Percentiles rank a stretch among this genome's conserved stretches.
These are phyloP conservation scores for Nomada ruficornis DNA, from an alignment of 2,888 invertebrate genomes.

Conservation along the genomic window DNA sequence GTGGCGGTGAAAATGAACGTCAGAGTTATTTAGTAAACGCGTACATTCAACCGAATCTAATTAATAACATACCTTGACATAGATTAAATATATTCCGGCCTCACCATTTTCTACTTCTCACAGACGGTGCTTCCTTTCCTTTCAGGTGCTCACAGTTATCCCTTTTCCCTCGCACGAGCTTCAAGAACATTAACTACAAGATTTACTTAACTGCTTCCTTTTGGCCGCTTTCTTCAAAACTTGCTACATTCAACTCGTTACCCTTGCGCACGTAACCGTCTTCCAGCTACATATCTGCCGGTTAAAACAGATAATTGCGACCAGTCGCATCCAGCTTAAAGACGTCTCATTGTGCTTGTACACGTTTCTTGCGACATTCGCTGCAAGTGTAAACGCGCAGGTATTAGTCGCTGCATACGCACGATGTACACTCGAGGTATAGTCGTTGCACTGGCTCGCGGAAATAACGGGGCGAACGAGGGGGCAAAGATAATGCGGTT, in stretches of 20 bases:
- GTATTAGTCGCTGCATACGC: conserved; percentile 4
- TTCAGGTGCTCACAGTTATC: background rate
- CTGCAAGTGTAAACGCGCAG: background rate
- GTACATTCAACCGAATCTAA: too few species aligned
- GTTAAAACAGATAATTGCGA: conserved; percentile 28
- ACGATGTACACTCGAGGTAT: background rate
- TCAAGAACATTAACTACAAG: conserved; percentile 6
- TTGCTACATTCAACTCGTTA: conserved; percentile 6
- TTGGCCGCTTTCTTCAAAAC: conserved; percentile 7
- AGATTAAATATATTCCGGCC: background rate
- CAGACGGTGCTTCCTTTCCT: background rate
- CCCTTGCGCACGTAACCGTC: conserved; percentile 1
- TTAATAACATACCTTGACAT: background rate
- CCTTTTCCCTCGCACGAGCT: background rate
- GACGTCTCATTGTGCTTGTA: conserved; percentile 11
- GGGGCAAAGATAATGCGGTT: background rate
- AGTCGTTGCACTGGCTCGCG: background rate
- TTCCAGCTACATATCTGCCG: background rate
- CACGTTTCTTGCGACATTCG: conserved; percentile 25
- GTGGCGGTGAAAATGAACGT: too few species aligned
- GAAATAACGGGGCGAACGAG: conserved; percentile 3
- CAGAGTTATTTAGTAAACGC: too few species aligned
- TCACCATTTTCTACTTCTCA: background rate
- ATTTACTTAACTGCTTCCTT: background rate
- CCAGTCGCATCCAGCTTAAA: conserved; percentile 19